Evolutionary conservation across 2,113 vertebrate genomes (phyloP), one percentile per base, ranked within the genome.

Genomic region (Orycteropus afer): DNA sequence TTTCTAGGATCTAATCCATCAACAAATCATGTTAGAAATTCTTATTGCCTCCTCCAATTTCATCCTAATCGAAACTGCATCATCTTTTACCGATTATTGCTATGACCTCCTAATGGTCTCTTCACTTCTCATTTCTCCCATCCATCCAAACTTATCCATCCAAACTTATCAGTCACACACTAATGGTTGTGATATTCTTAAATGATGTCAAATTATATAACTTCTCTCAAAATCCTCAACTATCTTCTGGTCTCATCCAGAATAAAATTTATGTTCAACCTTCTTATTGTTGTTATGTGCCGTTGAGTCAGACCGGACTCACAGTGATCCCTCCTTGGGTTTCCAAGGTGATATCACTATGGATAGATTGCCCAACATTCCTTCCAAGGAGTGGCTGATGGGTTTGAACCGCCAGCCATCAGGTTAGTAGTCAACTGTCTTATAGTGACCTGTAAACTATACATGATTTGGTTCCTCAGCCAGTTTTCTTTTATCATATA

Each of bases 371-470:
- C n/a, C n/a, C n/a, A n/a, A n/a, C n/a, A n/a, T n/a, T n/a, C n/a
- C n/a, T n/a, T n/a, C n/a, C n/a, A n/a, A n/a, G n/a, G n/a, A n/a
- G n/a, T n/a, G n/a, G n/a, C n/a, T n/a, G n/a, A n/a, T n/a, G n/a
- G n/a, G n/a, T n/a, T n/a, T n/a, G n/a, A n/a, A n/a, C n/a, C n/a
- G n/a, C n/a, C n/a, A n/a, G n/a, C n/a, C n/a, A n/a, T n/a, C n/a
- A n/a, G n/a, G n/a, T n/a, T n/a, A n/a, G n/a, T n/a, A n/a, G n/a
- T 40, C 18, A 57, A 17, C 8, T 15, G 69, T 29, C 5, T 55
- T 81, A 34, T 6, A 45, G 18, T 7, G 42, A 0, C 20, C 14
- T 51, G 3, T 18, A 37, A 22, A 1, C 1, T 10, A 42, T 13
- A 40, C 20, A 51, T 13, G 23, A n/a, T 23, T 53, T 23, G 14